Evolutionary conservation across 2,113 vertebrate species (phyloP).

Genomic region (Entosphenus tridentatus): DNA sequence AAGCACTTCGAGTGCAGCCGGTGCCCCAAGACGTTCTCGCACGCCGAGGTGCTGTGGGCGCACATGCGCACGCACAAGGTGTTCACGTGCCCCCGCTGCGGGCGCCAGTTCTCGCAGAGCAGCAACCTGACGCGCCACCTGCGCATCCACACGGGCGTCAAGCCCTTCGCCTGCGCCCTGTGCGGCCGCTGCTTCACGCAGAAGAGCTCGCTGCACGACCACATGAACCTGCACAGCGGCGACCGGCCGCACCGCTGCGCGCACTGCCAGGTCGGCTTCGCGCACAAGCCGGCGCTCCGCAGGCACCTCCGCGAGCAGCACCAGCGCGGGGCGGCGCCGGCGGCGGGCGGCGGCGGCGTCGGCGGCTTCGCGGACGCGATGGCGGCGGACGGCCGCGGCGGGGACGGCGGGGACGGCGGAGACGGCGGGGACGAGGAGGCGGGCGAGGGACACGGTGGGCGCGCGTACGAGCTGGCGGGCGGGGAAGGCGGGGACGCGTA

Average conservation of each 20-base stretch:
- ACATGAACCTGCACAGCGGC: slow-evolving; percentile 81
- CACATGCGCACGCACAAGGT: slow-evolving; percentile 58
- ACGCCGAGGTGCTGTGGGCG: slow-evolving; percentile 40
- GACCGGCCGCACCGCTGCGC: slow-evolving; percentile 55
- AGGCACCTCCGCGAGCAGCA: slow-evolving; percentile 79
- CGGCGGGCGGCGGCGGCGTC: not conserved
- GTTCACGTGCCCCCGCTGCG: slow-evolving; percentile 64
- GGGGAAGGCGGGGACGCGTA: no score
- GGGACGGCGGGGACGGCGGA: not conserved
- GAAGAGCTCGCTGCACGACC: slow-evolving; percentile 66
- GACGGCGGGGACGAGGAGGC: slow-evolving; percentile 15
- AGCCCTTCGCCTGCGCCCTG: slow-evolving; percentile 52
- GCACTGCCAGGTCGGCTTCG: slow-evolving; percentile 67
- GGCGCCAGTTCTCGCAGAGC: slow-evolving; percentile 75
- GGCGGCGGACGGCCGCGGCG: not conserved
- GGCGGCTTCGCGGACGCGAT: not conserved
- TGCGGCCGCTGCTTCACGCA: slow-evolving; percentile 79
- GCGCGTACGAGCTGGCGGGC: no score
- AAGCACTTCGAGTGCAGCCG: slow-evolving; percentile 34
- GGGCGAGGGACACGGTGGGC: slow-evolving; percentile 2
- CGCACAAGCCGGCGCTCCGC: slow-evolving; percentile 63
- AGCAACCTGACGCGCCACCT: slow-evolving; percentile 69
- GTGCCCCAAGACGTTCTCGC: slow-evolving; percentile 50
- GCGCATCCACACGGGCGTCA: slow-evolving; percentile 50
- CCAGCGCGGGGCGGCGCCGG: slow-evolving; percentile 10